Conservation (phyloP, 2,888 invertebrate species). For the Callyntrura guangdongensis region DNA sequence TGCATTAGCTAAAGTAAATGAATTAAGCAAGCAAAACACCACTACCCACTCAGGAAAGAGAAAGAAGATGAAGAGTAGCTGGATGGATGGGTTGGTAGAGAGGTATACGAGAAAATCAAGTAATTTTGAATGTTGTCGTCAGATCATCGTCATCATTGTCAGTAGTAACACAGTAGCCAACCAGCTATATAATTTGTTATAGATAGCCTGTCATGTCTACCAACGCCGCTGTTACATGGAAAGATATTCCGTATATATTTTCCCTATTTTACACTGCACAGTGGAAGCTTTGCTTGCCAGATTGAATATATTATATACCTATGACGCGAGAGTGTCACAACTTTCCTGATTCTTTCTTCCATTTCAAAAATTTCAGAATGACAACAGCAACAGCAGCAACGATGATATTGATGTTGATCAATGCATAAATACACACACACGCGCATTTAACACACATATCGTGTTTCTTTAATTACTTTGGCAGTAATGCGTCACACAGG, state of each 20-base stretch:
- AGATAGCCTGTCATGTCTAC: no score
- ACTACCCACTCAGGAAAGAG: background rate
- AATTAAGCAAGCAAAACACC: constrained; percentile 41
- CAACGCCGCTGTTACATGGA: no score
- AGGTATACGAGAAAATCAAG: constrained; percentile 71
- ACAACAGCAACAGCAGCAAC: background rate
- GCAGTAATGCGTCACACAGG: constrained; percentile 51
- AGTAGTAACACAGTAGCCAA: no score
- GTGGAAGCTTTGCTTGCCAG: background rate
- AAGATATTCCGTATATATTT: background rate
- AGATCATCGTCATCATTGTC: background rate
- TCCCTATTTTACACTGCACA: background rate
- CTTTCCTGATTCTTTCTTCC: background rate
- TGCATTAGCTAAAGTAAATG: constrained; percentile 81
- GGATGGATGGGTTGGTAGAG: background rate
- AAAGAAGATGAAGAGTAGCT: background rate
- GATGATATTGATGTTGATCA: constrained; percentile 2
- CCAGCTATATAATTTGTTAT: no score
- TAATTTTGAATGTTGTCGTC: constrained; percentile 60
- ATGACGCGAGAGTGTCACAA: background rate
- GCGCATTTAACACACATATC: constrained; percentile 63
- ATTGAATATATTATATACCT: background rate
- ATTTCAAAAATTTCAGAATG: background rate
- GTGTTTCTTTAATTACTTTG: constrained; percentile 60
- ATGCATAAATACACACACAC: background rate